Conservation (phyloP, 2,888 invertebrate species). For the Lasioglossum pauxillum region DNA sequence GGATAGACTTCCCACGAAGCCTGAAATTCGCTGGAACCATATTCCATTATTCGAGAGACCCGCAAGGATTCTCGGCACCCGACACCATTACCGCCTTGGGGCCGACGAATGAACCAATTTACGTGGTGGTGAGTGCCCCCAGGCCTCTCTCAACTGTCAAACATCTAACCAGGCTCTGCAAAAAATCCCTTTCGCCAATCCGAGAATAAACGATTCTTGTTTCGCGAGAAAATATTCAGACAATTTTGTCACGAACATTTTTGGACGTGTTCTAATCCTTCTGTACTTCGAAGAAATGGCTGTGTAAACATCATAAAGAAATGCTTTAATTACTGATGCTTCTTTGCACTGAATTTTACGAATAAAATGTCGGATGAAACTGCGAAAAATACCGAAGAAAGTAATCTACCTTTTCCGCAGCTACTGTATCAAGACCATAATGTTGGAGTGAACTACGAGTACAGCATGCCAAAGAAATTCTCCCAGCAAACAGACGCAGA, state of each 20-base stretch:
- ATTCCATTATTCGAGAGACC: conserved; percentile 95
- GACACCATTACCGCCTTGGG: conserved; percentile 94
- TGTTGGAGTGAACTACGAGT: conserved; percentile 95
- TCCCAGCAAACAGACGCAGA: conserved; percentile 88
- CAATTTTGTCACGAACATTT: background rate
- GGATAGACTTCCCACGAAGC: conserved; percentile 95
- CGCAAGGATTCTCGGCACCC: conserved; percentile 92
- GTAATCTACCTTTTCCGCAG: conserved; percentile 83
- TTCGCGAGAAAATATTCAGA: background rate
- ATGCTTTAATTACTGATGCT: background rate
- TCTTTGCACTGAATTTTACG: background rate
- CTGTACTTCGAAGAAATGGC: background rate
- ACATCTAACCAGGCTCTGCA: background rate
- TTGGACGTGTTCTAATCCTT: background rate
- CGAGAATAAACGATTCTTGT: background rate
- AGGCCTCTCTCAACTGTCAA: background rate
- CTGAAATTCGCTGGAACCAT: conserved; percentile 92
- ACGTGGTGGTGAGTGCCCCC: conserved; percentile 89
- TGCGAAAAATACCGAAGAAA: background rate
- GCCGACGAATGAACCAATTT: conserved; percentile 95
- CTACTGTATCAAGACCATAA: conserved; percentile 93
- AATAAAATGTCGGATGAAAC: too few species aligned
- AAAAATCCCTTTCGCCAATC: background rate
- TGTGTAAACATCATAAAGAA: background rate
- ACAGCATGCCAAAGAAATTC: conserved; percentile 92